Evolutionary conservation across 1,140 invertebrate genomes (phyloP).

Genomic region (Drosophila nigromelanica): DNA sequence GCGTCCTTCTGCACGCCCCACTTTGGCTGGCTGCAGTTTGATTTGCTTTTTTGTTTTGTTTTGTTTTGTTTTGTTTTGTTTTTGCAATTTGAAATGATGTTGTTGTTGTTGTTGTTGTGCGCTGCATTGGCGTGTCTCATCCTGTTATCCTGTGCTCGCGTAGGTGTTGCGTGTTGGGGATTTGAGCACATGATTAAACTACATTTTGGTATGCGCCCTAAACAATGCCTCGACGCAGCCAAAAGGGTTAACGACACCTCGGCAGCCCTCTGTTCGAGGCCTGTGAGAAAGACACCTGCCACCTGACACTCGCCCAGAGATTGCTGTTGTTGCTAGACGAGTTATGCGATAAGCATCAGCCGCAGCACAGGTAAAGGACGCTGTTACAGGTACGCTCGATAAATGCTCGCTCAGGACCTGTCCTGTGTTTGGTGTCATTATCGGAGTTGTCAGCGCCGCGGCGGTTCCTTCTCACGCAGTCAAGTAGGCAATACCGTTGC

Average conservation of each 20-base stretch:
- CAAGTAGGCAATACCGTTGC: constrained; percentile 68
- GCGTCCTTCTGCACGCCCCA: constrained; percentile 43
- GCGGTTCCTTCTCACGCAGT: constrained; percentile 67
- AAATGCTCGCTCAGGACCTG: not conserved
- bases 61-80: constrained; percentile 9
- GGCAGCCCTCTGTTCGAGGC: not conserved
- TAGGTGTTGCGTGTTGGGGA: constrained; percentile 78
- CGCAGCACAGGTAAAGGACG: not conserved
- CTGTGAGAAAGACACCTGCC: constrained; percentile 45
- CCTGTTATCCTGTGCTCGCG: constrained; percentile 40
- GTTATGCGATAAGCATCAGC: constrained; percentile 32
- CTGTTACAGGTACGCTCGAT: constrained; percentile 11
- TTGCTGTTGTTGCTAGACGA: constrained; percentile 1
- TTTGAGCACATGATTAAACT: constrained; percentile 80
- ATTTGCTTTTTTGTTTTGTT: constrained; percentile 31
- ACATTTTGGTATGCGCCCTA: constrained; percentile 56
- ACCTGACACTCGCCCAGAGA: constrained; percentile 26
- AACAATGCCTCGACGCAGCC: constrained; percentile 28
- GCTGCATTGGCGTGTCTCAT: constrained; percentile 31
- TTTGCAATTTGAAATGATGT: not conserved
- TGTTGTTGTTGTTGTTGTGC: constrained; percentile 2
- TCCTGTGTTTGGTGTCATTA: constrained; percentile 22
- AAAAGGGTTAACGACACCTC: constrained; percentile 43
- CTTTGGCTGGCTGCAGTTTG: constrained; percentile 54
- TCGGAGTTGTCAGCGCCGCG: constrained; percentile 8